Percentiles rank a stretch among this genome's conserved stretches.
Conservation (phyloP, 2,113 vertebrate species). For the Theristicus caerulescens region DNA sequence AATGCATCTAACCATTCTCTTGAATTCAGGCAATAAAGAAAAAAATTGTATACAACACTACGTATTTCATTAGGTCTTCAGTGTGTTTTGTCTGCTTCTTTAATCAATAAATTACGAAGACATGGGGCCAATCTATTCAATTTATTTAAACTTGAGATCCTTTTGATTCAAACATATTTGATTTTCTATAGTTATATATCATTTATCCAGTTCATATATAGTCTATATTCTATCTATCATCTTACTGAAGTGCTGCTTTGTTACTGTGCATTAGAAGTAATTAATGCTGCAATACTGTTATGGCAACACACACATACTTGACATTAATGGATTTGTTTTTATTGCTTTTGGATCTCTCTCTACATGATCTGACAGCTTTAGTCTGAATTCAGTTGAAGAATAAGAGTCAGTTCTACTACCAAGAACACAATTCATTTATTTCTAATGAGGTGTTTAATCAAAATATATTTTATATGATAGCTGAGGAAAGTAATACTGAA, state of each 20-base stretch:
- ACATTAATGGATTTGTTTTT: constrained; percentile 5
- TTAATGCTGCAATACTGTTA: neutral
- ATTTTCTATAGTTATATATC: neutral
- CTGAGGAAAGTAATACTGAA: neutral
- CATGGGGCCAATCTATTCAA: neutral
- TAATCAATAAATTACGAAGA: neutral
- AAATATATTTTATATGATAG: neutral
- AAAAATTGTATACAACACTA: neutral
- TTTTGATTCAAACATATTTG: neutral
- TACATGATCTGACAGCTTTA: neutral
- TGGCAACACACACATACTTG: neutral
- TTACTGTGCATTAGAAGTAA: neutral
- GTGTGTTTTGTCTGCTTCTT: neutral
- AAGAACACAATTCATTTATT: neutral
- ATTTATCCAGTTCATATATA: neutral
- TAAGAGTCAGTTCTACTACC: neutral
- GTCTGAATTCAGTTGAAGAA: neutral
- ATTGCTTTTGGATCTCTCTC: neutral
- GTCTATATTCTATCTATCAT: neutral
- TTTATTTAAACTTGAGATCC: neutral
- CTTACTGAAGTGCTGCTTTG: neutral
- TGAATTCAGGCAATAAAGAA: neutral
- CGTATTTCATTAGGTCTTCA: neutral
- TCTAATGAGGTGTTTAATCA: neutral
- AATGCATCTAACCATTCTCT: neutral